Evolutionary conservation across 2,888 invertebrate species (phyloP).

Genomic region (Scaptomyza parva): DNA sequence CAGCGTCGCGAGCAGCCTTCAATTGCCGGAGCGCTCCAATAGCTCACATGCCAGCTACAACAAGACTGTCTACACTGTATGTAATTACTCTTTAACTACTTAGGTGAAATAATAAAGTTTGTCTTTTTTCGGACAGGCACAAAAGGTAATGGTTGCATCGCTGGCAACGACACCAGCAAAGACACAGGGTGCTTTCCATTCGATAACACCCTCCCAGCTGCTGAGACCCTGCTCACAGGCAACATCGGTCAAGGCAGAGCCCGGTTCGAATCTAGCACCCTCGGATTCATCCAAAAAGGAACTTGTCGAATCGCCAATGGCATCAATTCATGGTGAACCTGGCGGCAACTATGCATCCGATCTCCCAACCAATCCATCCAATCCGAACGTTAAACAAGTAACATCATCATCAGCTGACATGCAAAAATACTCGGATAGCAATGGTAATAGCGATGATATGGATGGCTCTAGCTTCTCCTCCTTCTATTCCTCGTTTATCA

Average conservation of each 20-base stretch:
- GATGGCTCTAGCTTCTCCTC: slow-evolving; percentile 89
- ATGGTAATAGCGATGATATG: slow-evolving; percentile 84
- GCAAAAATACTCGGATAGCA: slow-evolving; percentile 80
- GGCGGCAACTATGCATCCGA: slow-evolving; percentile 74
- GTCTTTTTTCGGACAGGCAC: slow-evolving; percentile 47
- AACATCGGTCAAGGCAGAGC: slow-evolving; percentile 83
- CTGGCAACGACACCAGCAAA: slow-evolving; percentile 46
- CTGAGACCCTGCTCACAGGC: slow-evolving; percentile 80
- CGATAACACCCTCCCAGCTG: slow-evolving; percentile 75
- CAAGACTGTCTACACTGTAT: slow-evolving; percentile 64
- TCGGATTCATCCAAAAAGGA: slow-evolving; percentile 87
- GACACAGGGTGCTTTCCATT: slow-evolving; percentile 79
- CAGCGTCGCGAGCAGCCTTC: slow-evolving; percentile 78
- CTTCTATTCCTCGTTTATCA: slow-evolving; percentile 90
- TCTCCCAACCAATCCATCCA: slow-evolving; percentile 66
- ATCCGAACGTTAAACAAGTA: slow-evolving; percentile 57
- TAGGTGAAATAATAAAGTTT: background rate
- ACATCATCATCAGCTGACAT: background rate
- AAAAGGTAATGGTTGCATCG: slow-evolving; percentile 71
- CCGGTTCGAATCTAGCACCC: slow-evolving; percentile 85
- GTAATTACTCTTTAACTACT: background rate
- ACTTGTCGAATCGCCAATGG: slow-evolving; percentile 85
- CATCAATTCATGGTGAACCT: slow-evolving; percentile 72
- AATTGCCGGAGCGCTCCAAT: slow-evolving; percentile 57
- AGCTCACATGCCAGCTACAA: slow-evolving; percentile 39